Conservation (phyloP, 2,113 vertebrate genomes). For the Recurvirostra avosetta region DNA sequence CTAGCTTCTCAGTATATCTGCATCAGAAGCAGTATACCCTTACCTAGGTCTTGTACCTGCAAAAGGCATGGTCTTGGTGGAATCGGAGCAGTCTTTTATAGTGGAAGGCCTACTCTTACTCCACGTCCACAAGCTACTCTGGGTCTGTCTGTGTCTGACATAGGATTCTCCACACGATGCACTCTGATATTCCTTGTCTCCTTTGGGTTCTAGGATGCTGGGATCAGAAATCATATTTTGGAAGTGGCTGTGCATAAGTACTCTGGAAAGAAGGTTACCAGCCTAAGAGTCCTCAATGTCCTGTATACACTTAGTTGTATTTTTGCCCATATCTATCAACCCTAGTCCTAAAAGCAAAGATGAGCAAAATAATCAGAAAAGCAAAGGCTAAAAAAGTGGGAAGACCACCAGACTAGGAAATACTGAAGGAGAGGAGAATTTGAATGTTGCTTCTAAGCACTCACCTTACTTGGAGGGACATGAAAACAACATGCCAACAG, state of each 20-base stretch:
- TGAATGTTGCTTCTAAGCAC: background rate
- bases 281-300: background rate
- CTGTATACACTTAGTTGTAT: background rate
- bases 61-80: background rate
- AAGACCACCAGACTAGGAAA: background rate
- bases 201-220: background rate
- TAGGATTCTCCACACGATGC: background rate
- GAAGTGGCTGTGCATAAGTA: background rate
- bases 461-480: background rate
- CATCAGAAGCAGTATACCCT: background rate
- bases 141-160: background rate
- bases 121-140: background rate
- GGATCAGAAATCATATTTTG: background rate
- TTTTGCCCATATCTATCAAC: background rate
- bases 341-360: background rate
- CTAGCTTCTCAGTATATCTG: background rate
- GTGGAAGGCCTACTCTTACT: background rate
- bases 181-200: background rate
- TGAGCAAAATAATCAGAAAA: background rate
- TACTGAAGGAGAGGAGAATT: background rate
- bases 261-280: background rate
- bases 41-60: background rate
- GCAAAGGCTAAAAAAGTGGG: background rate
- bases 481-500: background rate
- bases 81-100: background rate